Base-by-base conservation (phyloP, 2,888 invertebrate species). In the Boloria euphrosyne region DNA sequence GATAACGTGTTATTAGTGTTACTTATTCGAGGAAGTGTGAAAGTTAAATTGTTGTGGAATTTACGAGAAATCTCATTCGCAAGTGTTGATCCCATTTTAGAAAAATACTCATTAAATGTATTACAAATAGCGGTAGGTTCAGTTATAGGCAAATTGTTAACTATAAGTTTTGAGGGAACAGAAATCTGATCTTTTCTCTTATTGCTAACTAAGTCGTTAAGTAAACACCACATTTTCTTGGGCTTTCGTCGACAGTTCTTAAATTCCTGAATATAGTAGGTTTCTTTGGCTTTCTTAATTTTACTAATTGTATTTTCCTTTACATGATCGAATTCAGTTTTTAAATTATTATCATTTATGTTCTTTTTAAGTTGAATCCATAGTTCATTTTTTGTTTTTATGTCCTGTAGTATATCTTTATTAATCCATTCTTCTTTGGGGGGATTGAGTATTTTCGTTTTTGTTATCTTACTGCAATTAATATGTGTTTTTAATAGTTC, bases 131-230 rank as follows among this genome's bases (percentile, higher is more conserved):
- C 1, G 10, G 17, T 43, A 31, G 47, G 58, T 47, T 47, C 47
- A 46, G 58, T 58, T 58, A 58, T 58, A 47, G 14, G 44, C n/a
- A 47, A 47, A 46, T 18, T 58, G 22, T 55, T 44, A 14, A 55
- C 55, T 55, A 55, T 55, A 55, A 55, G 55, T 55, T 55, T 55
- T 44, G 38, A 43, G 55, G 55, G 55, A 55, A 43, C 55, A 55
- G 55, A 44, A 44, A n/a, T 38, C 38, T 55, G 55, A 31, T 55
- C 55, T 58, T 58, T 58, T 58, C 13, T 58, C 47, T 58, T 58
- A 22, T 58, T 58, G 22, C 27, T 58, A 22, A 47, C 58, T 47
- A 58, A 47, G 14, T 58, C 47, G 22, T 58, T 49, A 22, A 58
- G 47, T n/a, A 58, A 47, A 13, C 13, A 27, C 31, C 49, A 58